Evolutionary conservation across 1,140 invertebrate genomes (phyloP), one percentile per base, ranked within the genome.

Genomic region (Bombus affinis): DNA sequence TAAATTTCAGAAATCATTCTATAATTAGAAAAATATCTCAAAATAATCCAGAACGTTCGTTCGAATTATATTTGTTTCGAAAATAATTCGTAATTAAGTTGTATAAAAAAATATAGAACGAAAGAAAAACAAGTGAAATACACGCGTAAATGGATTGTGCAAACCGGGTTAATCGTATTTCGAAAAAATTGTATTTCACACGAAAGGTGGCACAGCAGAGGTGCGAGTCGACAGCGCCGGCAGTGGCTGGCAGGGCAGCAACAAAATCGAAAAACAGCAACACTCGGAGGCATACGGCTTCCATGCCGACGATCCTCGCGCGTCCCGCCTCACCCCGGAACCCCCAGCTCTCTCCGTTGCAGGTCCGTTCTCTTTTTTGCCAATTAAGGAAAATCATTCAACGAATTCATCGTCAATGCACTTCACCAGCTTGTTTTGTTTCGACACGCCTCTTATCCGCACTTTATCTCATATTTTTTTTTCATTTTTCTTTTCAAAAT

Each of bases 281-380:
- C 92, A 91, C 87, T 85, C 90, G 92, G 89, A 92, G 93, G 75
- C 94, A 92, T 90, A 91, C 92, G 77, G 89, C 92, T 71, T 91
- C 92, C 83, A 82, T 90, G 68, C 79, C 88, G 73, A 87, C 88
- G 74, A 89, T 93, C 89, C 91, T 93, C 88, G 88, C 93, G 81
- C 93, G 93, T 92, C 92, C 93, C 89, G 91, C 92, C 89, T 94
- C 93, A 94, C 92, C 93, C 84, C 94, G 95, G 95, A 96, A 96
- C 95, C 96, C 95, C 83, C 96, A 96, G 94, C 95, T 96, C 95
- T 96, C 95, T 93, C 92, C 94, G 92, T 94, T 96, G 95, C 95
- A 96, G 96, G 96, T 96, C 89, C 85, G 92, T 93, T 92, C 72
- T 59, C 37, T 78, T 85, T 18, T 85, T 57, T 62, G 88, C 65